Conservation (phyloP, 2,888 invertebrate species). For the Oegoconia quadripuncta region DNA sequence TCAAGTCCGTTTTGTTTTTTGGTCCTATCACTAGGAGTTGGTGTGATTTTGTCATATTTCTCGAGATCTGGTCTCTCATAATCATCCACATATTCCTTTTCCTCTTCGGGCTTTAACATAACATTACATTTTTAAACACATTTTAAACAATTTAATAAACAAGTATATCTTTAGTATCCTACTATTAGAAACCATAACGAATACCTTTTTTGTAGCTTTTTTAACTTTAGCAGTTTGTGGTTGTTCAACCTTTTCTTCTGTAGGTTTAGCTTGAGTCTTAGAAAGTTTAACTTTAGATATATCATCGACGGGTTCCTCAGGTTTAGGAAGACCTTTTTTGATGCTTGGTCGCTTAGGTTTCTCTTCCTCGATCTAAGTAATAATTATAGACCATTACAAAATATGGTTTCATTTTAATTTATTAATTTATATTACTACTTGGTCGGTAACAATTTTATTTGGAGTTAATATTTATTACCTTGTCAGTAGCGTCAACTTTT, state of each 20-base stretch:
- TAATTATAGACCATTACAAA: background rate
- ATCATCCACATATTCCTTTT: conserved; percentile 81
- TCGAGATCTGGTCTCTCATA: conserved; percentile 87
- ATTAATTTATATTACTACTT: conserved; percentile 6
- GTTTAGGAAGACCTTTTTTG: conserved; percentile 63
- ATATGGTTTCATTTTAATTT: conserved; percentile 7
- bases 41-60: conserved; percentile 81
- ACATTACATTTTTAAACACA: too few species aligned
- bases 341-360: conserved; percentile 54
- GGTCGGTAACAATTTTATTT: conserved; percentile 8
- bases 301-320: conserved; percentile 67
- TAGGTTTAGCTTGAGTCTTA: conserved; percentile 56
- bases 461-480: conserved; percentile 33
- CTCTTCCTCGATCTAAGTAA: conserved; percentile 56
- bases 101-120: conserved; percentile 58
- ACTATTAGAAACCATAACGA: background rate
- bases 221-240: conserved; percentile 61
- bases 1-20: conserved; percentile 69
- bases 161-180: background rate
- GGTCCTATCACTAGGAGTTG: conserved; percentile 56
- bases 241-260: conserved; percentile 56
- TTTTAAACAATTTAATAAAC: background rate
- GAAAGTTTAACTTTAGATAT: conserved; percentile 62
- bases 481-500: conserved; percentile 47
- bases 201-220: conserved; percentile 62